Evolutionary conservation across 2,888 invertebrate species (phyloP), one percentile per base, ranked within the genome.

Genomic region (Cylindroiulus punctatus): DNA sequence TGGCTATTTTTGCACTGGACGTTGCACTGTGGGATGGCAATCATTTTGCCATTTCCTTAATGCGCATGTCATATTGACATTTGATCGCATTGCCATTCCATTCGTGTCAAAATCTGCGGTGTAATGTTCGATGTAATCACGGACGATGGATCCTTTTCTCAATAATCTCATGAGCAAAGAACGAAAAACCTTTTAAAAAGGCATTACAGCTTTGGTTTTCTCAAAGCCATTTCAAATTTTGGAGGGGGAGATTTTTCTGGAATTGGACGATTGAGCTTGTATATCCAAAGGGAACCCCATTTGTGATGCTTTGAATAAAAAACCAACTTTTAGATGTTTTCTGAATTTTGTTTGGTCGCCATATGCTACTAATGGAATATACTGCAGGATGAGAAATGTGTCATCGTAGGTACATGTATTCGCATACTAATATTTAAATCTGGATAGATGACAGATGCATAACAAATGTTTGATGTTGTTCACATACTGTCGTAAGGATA

Each of bases 31-130:
- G 57, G 57, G 57, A 57, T n/a, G n/a, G 1, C 57, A 57, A 19
- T 57, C 57, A n/a, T 22, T 4, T 57, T 57, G n/a, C 57, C 57
- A 57, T 57, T 57, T 57, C 57, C 57, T 57, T 57, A 57, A 57
- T 57, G 57, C 57, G 57, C 57, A 57, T 57, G n/a, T n/a, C 57
- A 22, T 57, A 57, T 57, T 57, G 57, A 57, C 57, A 57, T n/a
- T 57, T 57, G 57, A 57, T 57, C 57, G n/a, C n/a, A 57, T 57
- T 57, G 57, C n/a, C 57, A 57, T 57, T 57, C 57, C n/a, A 14
- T 57, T n/a, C 57, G 57, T 57, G 57, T 57, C 57, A 57, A 57
- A 57, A 57, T 57, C 57, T 14, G 57, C 8, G 22, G 57, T 57
- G 57, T 57, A 19, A 57, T 14, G 57, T 57, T 57, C 57, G n/a